Evolutionary conservation across 2,113 vertebrate genomes (phyloP), one percentile per base, ranked within the genome.

Genomic region (Pithys albifrons): DNA sequence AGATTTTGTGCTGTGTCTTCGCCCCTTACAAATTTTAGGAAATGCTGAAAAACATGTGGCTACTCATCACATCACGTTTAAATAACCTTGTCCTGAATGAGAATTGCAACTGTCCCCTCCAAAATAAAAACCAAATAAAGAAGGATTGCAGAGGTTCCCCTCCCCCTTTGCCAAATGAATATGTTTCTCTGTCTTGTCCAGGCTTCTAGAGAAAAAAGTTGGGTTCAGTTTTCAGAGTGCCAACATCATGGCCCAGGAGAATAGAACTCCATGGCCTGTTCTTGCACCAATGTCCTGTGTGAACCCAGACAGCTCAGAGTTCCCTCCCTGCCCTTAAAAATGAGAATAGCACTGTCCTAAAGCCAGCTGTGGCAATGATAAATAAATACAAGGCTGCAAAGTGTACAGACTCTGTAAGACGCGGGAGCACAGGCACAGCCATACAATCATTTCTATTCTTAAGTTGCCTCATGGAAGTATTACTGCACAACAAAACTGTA

Each of bases 51-150:
- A 66, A 83, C 13, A 46, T 31, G 25, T 51, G 58, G 43, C 48
- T 89, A 62, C 41, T 33, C 33, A 45, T 51, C 88, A 88, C 85
- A 88, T 33, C 55, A 51, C 79, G 58, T 83, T 88, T 80, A 89
- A 91, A 67, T 77, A 93, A 84, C 72, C 72, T 91, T 80, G 71
- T 31, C 82, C 59, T 89, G 46, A 33, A 73, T 54, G 35, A 71
- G 75, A 94, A 94, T 69, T 74, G 33, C 48, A 90, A 71, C 19
- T 5, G 6, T 23, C 23, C 29, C 12, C 23, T 79, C 59, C 88
- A 91, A 95, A 96, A 93, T 77, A 73, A 71, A 87, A 93, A 82
- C 58, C 93, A 91, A 95, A 70, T 79, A 61, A 88, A 92, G 92
- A 97, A 93, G 37, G 55, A 61, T 86, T 85, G 43, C 29, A 79